Evolutionary conservation across 1,140 invertebrate genomes (phyloP).

Genomic region (Aculops lycopersici): DNA sequence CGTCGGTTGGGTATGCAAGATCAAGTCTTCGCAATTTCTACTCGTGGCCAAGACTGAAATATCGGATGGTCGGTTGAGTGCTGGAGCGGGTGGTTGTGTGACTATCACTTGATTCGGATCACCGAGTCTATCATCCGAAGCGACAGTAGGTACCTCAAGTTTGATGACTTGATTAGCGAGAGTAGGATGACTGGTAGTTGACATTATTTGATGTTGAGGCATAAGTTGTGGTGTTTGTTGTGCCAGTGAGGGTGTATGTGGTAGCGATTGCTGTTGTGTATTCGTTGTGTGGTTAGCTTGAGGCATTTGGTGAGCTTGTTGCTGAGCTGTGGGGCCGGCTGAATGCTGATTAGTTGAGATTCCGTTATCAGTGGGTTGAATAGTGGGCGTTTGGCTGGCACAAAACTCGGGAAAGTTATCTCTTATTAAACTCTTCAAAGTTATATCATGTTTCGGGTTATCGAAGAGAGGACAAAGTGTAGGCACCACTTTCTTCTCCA

Average conservation of each 20-base stretch:
- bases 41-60: no score
- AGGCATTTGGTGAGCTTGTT: constrained; percentile 28
- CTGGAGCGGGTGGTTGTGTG: no score
- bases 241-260: background rate
- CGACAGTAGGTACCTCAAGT: no score
- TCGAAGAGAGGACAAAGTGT: constrained; percentile 40
- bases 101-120: no score
- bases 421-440: constrained; percentile 44
- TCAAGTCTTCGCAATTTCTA: no score
- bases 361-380: background rate
- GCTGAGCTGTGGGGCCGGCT: constrained; percentile 20
- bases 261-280: background rate
- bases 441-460: constrained; percentile 59
- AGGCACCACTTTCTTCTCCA: constrained; percentile 66
- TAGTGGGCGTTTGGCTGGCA: constrained; percentile 27
- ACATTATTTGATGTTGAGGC: background rate
- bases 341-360: background rate
- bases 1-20: no score
- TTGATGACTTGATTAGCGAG: no score
- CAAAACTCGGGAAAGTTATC: constrained; percentile 71
- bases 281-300: constrained; percentile 26
- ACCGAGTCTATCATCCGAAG: no score
- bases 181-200: constrained; percentile 1
- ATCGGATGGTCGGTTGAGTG: no score
- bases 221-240: background rate